phyloP scores from a whole-genome alignment of 1,140 invertebrate genomes.

The Reticulitermes speratus region DNA sequence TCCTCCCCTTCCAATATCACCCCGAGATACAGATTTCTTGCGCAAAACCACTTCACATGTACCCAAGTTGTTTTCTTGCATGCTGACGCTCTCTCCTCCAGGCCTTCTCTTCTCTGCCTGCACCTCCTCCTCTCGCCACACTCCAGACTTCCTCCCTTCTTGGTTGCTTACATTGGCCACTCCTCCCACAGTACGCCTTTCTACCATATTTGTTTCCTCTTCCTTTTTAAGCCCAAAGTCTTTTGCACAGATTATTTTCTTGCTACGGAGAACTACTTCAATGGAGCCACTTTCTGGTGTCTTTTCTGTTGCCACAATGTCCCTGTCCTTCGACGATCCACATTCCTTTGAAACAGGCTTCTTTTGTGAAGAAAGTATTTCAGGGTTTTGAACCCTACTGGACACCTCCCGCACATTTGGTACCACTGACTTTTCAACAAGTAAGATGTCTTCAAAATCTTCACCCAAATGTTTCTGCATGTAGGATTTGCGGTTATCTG shows the following conservation, averaged over 20 bases:
- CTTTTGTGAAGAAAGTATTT: neutral
- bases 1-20: neutral
- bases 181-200: neutral
- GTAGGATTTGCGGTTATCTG: neutral
- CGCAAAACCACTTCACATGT: constrained; percentile 27
- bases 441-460: constrained; percentile 23
- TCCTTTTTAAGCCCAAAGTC: constrained; percentile 20
- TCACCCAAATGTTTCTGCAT: constrained; percentile 14
- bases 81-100: neutral
- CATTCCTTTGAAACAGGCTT: neutral
- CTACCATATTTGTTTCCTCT: neutral
- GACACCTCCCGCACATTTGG: neutral
- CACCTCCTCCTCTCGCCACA: neutral
- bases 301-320: neutral
- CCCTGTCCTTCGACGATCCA: neutral
- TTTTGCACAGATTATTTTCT: constrained; percentile 9
- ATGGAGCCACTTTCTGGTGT: neutral
- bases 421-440: constrained; percentile 15
- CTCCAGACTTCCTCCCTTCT: neutral
- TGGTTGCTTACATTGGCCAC: neutral
- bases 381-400: neutral
- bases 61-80: neutral
- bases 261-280: constrained; percentile 55
- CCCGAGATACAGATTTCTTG: constrained; percentile 27
- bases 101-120: neutral